phyloP scores from a whole-genome alignment of 2,888 invertebrate genomes.

The Julus scandinavius region DNA sequence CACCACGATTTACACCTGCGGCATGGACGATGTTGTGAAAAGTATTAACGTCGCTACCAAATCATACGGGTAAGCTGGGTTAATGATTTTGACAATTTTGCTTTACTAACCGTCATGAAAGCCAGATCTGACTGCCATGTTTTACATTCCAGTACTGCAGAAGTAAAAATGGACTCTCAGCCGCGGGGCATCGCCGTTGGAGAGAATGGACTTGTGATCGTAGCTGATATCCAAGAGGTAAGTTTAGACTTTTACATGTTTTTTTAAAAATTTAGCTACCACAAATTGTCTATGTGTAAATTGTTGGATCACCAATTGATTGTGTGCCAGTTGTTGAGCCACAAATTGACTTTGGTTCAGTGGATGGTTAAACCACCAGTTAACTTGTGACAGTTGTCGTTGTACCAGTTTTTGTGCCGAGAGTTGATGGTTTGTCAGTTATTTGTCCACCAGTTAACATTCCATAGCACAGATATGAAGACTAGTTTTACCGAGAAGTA shows the following conservation, averaged over 20 bases:
- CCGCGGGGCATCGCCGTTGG: conserved; percentile 86
- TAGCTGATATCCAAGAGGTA: conserved; percentile 86
- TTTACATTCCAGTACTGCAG: conserved; percentile 69
- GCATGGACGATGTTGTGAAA: conserved; percentile 92
- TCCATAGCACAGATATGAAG: neutral
- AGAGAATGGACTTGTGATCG: conserved; percentile 78
- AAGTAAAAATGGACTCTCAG: conserved; percentile 86
- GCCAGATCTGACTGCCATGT: neutral
- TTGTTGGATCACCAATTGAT: too few species aligned
- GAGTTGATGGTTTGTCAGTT: too few species aligned
- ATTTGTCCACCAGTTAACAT: too few species aligned
- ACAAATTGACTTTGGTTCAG: too few species aligned
- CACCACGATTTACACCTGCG: conserved; percentile 80
- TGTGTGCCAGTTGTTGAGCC: too few species aligned
- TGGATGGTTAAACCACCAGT: too few species aligned
- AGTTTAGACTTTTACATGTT: neutral
- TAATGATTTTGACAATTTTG: neutral
- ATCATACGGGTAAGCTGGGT: conserved; percentile 35
- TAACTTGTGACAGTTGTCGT: too few species aligned
- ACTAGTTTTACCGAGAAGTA: neutral
- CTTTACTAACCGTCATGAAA: too few species aligned
- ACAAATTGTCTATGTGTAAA: too few species aligned
- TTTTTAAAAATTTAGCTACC: neutral
- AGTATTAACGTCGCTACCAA: conserved; percentile 62
- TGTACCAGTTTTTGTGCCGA: too few species aligned